Percentiles rank a stretch among this genome's conserved stretches.
These are phyloP conservation scores for Troides oblongomaculatus DNA, from an alignment of 2,888 invertebrate genomes.

Conservation along the genomic window DNA sequence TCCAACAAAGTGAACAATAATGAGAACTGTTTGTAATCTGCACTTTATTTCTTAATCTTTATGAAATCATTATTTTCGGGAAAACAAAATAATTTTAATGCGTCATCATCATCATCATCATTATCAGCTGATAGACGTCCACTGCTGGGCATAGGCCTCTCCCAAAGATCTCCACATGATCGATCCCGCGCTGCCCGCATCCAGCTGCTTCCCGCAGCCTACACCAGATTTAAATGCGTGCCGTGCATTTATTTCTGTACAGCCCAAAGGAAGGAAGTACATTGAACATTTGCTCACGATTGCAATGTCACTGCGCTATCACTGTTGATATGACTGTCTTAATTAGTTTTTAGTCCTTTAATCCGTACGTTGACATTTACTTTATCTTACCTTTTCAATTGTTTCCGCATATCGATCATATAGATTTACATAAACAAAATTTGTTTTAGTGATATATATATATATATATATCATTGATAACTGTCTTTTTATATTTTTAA, in stretches of 20 bases:
- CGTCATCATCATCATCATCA: too few species aligned
- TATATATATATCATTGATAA: not conserved
- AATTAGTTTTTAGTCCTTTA: conserved; percentile 4
- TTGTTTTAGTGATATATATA: not conserved
- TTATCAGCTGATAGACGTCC: too few species aligned
- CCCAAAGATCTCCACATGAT: too few species aligned
- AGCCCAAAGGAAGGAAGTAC: not conserved
- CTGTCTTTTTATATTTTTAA: not conserved
- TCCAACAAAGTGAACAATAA: too few species aligned
- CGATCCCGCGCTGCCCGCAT: too few species aligned
- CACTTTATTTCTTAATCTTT: too few species aligned
- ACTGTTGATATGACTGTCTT: not conserved
- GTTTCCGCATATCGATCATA: not conserved
- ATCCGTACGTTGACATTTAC: not conserved
- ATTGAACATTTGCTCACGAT: not conserved
- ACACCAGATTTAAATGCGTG: too few species aligned
- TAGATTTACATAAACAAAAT: conserved; percentile 1
- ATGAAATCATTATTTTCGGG: too few species aligned
- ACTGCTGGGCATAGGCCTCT: too few species aligned
- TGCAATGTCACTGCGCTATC: not conserved
- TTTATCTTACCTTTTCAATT: not conserved
- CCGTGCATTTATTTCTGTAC: not conserved
- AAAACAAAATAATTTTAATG: too few species aligned
- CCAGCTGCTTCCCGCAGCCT: too few species aligned
- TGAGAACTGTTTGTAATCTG: too few species aligned